These are phyloP conservation scores for Peromyscus attwateri DNA, from an alignment of 2,797 vertebrate species.

Conservation along the genomic window DNA sequence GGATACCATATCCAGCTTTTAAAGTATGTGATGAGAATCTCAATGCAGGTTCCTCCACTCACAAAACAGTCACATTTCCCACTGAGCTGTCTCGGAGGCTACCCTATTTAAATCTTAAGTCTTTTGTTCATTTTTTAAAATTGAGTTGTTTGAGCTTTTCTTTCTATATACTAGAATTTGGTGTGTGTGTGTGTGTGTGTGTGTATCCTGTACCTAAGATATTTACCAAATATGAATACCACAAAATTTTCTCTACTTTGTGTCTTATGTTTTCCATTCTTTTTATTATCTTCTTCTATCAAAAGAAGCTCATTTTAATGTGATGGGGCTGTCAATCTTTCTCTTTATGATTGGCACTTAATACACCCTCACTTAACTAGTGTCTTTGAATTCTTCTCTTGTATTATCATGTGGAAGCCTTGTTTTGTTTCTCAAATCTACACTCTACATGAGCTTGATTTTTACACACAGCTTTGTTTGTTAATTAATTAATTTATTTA, in stretches of 20 bases:
- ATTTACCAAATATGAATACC: neutral
- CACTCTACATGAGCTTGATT: neutral
- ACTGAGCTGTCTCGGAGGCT: rapidly evolving
- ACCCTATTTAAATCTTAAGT: neutral
- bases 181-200: neutral
- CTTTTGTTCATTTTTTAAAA: neutral
- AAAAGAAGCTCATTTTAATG: neutral
- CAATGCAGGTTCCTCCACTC: no score
- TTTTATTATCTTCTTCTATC: neutral
- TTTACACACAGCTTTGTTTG: neutral
- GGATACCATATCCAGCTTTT: neutral
- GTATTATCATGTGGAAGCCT: neutral
- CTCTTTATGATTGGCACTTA: neutral
- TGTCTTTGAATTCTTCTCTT: neutral
- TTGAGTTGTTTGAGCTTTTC: neutral
- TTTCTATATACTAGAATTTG: neutral
- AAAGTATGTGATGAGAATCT: neutral
- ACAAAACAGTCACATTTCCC: no score
- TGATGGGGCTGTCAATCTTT: neutral
- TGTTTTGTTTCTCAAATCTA: neutral
- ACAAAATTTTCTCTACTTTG: neutral
- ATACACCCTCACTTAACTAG: neutral
- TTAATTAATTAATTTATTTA: neutral
- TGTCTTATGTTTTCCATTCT: neutral
- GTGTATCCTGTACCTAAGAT: neutral